Evolutionary conservation across 2,113 vertebrate species (phyloP).

Genomic region (Saccopteryx bilineata): DNA sequence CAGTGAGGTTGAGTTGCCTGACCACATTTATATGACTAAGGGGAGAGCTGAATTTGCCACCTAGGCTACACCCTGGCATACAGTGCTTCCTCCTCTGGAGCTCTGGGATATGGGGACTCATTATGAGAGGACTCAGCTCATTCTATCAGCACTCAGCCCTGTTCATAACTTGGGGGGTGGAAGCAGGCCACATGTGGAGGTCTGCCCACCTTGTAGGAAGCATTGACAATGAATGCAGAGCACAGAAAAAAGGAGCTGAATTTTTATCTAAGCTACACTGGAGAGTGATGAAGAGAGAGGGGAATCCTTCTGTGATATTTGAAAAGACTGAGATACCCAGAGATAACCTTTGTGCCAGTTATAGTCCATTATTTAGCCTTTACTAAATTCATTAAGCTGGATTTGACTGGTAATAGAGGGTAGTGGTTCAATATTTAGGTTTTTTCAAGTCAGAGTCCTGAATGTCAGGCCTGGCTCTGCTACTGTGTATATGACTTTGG

Average conservation of each 20-base stretch:
- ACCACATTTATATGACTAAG: background rate
- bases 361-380: background rate
- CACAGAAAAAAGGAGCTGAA: background rate
- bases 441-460: background rate
- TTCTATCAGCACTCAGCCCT: background rate
- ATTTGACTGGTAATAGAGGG: background rate
- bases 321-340: background rate
- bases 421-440: background rate
- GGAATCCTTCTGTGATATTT: background rate
- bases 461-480: background rate
- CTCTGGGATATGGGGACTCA: background rate
- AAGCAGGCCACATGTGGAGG: background rate
- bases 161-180: background rate
- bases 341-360: background rate
- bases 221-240: background rate
- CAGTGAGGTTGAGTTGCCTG: background rate
- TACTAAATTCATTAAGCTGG: background rate
- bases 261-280: background rate
- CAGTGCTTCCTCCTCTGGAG: rapidly evolving
- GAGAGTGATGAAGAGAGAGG: too few relatives aligned
- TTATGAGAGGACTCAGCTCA: background rate
- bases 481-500: background rate
- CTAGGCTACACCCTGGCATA: background rate
- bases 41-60: background rate
- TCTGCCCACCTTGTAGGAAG: background rate